phyloP scores from a whole-genome alignment of 2,888 invertebrate genomes.

The Lomographa bimaculata region DNA sequence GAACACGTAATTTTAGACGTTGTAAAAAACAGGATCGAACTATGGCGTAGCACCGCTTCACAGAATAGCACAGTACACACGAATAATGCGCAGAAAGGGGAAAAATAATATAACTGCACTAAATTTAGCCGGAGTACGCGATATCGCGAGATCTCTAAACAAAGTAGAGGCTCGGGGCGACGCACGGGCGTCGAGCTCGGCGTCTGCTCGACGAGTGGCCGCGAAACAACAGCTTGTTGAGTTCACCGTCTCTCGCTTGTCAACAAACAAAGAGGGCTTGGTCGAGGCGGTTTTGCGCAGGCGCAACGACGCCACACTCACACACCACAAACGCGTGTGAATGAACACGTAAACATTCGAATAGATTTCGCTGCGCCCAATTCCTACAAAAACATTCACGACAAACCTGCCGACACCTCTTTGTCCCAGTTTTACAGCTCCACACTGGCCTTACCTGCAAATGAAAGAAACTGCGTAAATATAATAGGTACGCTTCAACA shows the following conservation, averaged over 20 bases:
- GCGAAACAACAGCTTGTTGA: constrained; percentile 49
- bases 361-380: constrained; percentile 30
- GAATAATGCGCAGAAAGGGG: constrained; percentile 56
- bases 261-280: constrained; percentile 81
- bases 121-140: constrained; percentile 65
- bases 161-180: constrained; percentile 39
- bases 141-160: constrained; percentile 57
- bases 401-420: constrained; percentile 12
- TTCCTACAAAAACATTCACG: constrained; percentile 15
- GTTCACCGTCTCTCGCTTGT: constrained; percentile 63
- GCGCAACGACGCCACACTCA: constrained; percentile 65
- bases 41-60: constrained; percentile 44
- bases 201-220: constrained; percentile 49
- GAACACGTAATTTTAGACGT: constrained; percentile 67
- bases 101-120: constrained; percentile 59
- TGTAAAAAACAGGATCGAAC: constrained; percentile 54
- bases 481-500: constrained; percentile 8
- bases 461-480: constrained; percentile 19
- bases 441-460: constrained; percentile 11
- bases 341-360: constrained; percentile 74
- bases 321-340: constrained; percentile 60
- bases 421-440: background rate
- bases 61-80: constrained; percentile 61
- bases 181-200: constrained; percentile 53
- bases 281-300: constrained; percentile 62